Evolutionary conservation across 2,797 vertebrate species (phyloP), one percentile per base, ranked within the genome.

Genomic region (Leptodon cayanensis): DNA sequence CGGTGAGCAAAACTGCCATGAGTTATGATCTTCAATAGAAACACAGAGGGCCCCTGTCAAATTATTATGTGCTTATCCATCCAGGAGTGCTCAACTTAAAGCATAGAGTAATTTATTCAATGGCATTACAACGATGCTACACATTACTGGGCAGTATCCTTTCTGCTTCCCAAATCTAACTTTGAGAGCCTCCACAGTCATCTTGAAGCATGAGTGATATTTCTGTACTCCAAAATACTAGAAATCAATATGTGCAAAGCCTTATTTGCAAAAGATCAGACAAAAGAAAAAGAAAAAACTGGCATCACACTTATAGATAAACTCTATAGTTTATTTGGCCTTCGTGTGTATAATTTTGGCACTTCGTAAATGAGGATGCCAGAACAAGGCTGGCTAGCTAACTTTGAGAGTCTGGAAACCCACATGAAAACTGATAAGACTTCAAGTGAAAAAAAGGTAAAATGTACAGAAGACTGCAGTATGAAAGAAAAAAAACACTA

Each of bases 261-360:
- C 15, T 65, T 62, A 35, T 3, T 24, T 33, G 14, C 19, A 76
- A 70, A 62, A 24, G 7, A 59, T 7, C 14, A 62, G 50, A 31
- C 3, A 33, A 76, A 29, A 18, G 9, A 58, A 57, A 46, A 79
- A 74, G 1, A 14, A 74, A 42, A 49, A 14, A 15, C 2, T 13
- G 6, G 6, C 16, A 54, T 20, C 7, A 1, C 0, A 1, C 31
- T 18, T 37, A 25, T 0, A 67, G 21, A 74, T 69, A 33, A 46
- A 7, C 52, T 40, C 9, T 42, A 14, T 1, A 22, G 26, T 21
- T 95, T 49, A 37, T 52, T 79, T 50, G 16, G 26, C 39, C 19
- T 63, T 24, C 18, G 10, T 21, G 57, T 47, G 37, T 9, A 3
- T 42, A 28, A 63, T 50, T 81, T 61, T n/a, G 24, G n/a, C 15